Percentiles rank a stretch among this genome's conserved stretches.
These are phyloP conservation scores for Chloroceryle amazona DNA, from an alignment of 2,797 vertebrate species.

Conservation along the genomic window DNA sequence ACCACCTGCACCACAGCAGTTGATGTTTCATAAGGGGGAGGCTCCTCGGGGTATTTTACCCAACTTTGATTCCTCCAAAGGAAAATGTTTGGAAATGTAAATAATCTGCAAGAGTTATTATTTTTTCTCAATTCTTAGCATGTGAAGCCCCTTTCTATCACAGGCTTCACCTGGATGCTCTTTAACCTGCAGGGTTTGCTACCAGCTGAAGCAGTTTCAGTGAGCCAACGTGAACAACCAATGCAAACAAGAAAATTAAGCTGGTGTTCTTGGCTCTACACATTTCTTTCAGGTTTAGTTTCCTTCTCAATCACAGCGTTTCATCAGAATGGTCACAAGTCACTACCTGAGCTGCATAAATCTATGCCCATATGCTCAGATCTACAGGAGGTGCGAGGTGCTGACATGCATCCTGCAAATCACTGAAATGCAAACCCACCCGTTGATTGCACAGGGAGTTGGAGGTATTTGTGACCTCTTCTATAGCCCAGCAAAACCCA, in stretches of 20 bases:
- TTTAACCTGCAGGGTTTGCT: neutral
- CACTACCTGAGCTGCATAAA: neutral
- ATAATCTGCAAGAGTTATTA: neutral
- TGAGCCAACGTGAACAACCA: accelerated
- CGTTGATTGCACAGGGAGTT: accelerated
- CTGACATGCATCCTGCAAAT: neutral
- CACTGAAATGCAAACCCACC: accelerated
- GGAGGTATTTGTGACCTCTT: neutral
- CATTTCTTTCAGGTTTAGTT: neutral
- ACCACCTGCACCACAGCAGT: accelerated
- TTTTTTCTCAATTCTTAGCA: neutral
- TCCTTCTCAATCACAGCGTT: neutral
- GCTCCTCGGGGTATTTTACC: neutral
- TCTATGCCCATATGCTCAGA: accelerated
- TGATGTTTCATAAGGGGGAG: neutral
- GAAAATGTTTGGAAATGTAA: neutral
- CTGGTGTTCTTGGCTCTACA: neutral
- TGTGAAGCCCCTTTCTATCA: neutral
- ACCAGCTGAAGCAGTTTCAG: accelerated
- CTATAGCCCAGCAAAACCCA: neutral
- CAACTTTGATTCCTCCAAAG: neutral
- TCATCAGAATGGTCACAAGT: neutral
- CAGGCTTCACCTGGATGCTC: neutral
- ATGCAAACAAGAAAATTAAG: accelerated
- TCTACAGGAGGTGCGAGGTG: neutral